A percentile compares a stretch with the other conserved stretches of the same genome.
Conservation (phyloP, 2,797 vertebrate species). For the Anas capensis region DNA sequence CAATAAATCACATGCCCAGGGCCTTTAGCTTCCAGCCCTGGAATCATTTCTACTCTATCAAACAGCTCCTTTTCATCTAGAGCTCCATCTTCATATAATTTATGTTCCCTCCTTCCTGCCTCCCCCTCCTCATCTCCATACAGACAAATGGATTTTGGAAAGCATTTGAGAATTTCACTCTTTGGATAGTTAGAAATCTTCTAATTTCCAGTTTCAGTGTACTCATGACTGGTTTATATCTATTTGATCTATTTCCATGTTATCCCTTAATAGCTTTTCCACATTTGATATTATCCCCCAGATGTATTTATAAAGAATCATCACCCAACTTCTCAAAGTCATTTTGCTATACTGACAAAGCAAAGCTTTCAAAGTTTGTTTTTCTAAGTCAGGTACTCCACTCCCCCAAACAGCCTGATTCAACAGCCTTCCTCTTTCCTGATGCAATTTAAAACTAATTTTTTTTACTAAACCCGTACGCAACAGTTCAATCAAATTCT, state of each 20-base stretch:
- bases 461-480: background rate
- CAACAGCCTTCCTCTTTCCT: background rate
- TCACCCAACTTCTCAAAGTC: background rate
- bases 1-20: constrained; percentile 60
- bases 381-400: background rate
- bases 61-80: constrained; percentile 51
- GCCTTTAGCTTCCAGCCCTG: constrained; percentile 29
- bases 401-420: background rate
- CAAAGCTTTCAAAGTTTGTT: constrained; percentile 21
- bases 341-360: constrained; percentile 16
- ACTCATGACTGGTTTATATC: constrained; percentile 34
- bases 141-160: constrained; percentile 55
- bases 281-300: constrained; percentile 30
- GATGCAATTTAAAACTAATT: background rate
- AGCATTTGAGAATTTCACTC: background rate
- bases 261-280: constrained; percentile 44
- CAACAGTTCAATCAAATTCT: background rate
- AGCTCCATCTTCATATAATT: constrained; percentile 45
- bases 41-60: constrained; percentile 53
- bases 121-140: constrained; percentile 28
- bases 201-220: constrained; percentile 28
- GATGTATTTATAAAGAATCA: constrained; percentile 37
- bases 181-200: constrained; percentile 20
- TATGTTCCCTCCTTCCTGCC: constrained; percentile 38
- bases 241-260: constrained; percentile 56